Conservation (phyloP, 2,888 invertebrate species). For the Corbicula japonica region DNA sequence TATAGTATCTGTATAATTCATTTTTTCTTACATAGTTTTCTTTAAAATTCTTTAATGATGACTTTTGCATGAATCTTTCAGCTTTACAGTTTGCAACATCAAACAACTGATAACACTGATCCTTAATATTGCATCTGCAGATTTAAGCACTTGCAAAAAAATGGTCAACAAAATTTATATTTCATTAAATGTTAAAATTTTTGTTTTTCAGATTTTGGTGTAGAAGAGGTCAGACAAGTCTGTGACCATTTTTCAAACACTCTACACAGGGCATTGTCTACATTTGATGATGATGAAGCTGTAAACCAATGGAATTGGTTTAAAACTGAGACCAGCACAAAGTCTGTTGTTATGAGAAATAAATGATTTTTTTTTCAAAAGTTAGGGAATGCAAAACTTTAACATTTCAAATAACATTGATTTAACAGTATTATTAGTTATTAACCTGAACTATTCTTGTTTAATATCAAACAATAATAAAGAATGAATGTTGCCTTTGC, state of each 20-base stretch:
- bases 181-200: not conserved
- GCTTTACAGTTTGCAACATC: not conserved
- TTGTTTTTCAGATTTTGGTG: constrained; percentile 1
- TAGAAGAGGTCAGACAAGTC: not conserved
- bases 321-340: not conserved
- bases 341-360: not conserved
- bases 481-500: not conserved
- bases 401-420: too few relatives aligned
- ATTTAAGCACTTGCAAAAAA: not conserved
- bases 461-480: too few relatives aligned
- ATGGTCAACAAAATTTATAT: not conserved
- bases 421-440: too few relatives aligned
- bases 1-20: too few relatives aligned
- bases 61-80: not conserved
- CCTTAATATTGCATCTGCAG: not conserved
- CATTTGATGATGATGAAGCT: not conserved
- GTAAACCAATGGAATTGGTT: constrained; percentile 4
- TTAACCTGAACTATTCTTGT: too few relatives aligned
- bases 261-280: not conserved
- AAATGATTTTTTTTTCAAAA: not conserved
- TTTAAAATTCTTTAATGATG: too few relatives aligned
- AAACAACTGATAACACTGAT: not conserved
- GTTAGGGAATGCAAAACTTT: too few relatives aligned
- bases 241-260: constrained; percentile 1
- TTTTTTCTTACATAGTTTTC: too few relatives aligned